Evolutionary conservation across 2,113 vertebrate genomes (phyloP), one percentile per base, ranked within the genome.

Genomic region (Pagrus major): DNA sequence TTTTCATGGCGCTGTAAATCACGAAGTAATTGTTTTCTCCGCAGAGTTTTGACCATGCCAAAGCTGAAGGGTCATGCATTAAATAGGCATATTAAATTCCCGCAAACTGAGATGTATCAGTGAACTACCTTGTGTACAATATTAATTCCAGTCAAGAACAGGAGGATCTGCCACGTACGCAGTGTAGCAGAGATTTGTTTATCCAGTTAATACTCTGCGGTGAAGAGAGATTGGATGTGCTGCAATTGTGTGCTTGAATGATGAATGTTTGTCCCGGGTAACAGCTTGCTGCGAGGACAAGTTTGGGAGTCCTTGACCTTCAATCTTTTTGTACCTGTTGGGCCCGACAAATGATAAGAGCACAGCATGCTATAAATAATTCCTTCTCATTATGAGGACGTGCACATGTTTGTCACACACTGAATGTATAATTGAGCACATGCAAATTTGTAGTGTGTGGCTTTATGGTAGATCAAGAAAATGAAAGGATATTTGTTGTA

Each of bases 351-450:
- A 90, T 78, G 91, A 92, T 88, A 87, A 85, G 89, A 86, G 88
- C 86, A 88, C 87, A 92, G 89, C 83, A 88, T 64, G 87, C 85
- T 87, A 92, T 95, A 88, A 92, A 94, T 95, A 92, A 94, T 94
- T 94, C 91, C 83, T 79, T 72, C 89, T 91, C 86, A 91, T 94
- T 87, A 93, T 83, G 79, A 85, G 73, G 81, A 87, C 41, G 86
- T 90, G 81, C 88, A 92, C 92, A 93, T 88, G 93, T 92, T 91
- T 93, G 85, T 88, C 88, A 89, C 88, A 85, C 85, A 60, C 70
- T 86, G 92, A 91, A 94, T 94, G 86, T 88, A 91, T 93, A 93
- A 94, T 92, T 83, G 75, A 91, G 84, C 63, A 79, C 75, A 84
- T 90, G 88, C 81, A 89, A 93, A 92, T 92, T 31, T 81, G 60